These are phyloP conservation scores for Orthosia incerta DNA, from an alignment of 2,888 invertebrate species.

Conservation along the genomic window DNA sequence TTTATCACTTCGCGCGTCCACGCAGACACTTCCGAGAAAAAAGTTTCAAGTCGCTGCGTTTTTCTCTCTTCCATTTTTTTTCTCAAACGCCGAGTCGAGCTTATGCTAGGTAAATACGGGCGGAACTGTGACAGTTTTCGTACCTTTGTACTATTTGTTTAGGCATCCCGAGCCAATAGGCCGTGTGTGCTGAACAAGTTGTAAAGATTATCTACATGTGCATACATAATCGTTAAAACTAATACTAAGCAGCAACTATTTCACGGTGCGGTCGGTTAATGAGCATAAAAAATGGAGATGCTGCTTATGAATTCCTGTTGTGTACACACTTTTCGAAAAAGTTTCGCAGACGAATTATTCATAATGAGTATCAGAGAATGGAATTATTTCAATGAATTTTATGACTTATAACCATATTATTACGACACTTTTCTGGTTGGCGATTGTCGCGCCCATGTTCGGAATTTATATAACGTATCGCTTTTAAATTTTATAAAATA, in stretches of 20 bases:
- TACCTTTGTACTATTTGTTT: slow-evolving; percentile 68
- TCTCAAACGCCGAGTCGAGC: slow-evolving; percentile 57
- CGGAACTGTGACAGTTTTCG: slow-evolving; percentile 69
- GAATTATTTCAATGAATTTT: slow-evolving; percentile 79
- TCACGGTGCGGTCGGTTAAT: slow-evolving; percentile 74
- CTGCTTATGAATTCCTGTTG: slow-evolving; percentile 85
- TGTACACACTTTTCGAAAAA: slow-evolving; percentile 87
- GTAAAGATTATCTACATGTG: slow-evolving; percentile 58
- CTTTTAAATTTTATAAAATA: slow-evolving; percentile 79
- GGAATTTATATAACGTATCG: slow-evolving; percentile 83
- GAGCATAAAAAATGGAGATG: slow-evolving; percentile 75
- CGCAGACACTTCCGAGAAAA: slow-evolving; percentile 80
- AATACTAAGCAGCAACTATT: slow-evolving; percentile 72
- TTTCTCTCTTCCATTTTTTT: slow-evolving; percentile 61
- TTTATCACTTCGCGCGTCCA: slow-evolving; percentile 84
- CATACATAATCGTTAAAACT: slow-evolving; percentile 67
- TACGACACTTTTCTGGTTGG: slow-evolving; percentile 83
- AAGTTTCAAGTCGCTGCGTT: slow-evolving; percentile 65
- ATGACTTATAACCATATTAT: slow-evolving; percentile 81
- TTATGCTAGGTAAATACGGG: slow-evolving; percentile 68
- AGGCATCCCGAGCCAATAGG: slow-evolving; percentile 51
- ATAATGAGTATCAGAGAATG: slow-evolving; percentile 82
- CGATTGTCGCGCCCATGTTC: slow-evolving; percentile 80
- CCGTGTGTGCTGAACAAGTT: slow-evolving; percentile 48
- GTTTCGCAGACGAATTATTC: slow-evolving; percentile 86